Percentiles rank a stretch among this genome's conserved stretches.
Evolutionary conservation across 2,797 vertebrate genomes (phyloP).

Genomic region (Pseudocheirus occidentalis): DNA sequence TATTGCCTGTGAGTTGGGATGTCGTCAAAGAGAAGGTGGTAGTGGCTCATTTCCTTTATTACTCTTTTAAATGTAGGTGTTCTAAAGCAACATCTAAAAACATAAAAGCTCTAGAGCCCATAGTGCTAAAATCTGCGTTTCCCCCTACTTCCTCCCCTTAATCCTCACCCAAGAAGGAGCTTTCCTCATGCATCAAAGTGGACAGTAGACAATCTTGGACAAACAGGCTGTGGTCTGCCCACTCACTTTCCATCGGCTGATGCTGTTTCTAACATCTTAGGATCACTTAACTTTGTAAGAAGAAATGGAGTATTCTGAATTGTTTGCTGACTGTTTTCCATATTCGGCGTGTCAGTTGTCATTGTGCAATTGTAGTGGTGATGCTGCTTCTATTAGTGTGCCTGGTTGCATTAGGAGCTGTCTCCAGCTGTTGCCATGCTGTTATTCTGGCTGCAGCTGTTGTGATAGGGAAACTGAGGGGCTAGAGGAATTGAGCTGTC

Average conservation of each 20-base stretch:
- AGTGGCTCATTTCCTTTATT: conserved; percentile 96
- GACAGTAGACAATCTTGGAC: conserved; percentile 95
- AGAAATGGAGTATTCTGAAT: conserved; percentile 94
- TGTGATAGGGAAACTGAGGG: conserved; percentile 95
- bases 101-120: conserved; percentile 98
- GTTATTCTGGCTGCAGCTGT: conserved; percentile 94
- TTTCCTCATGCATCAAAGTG: conserved; percentile 94
- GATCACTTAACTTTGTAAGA: conserved; percentile 94
- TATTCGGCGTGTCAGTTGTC: conserved; percentile 86
- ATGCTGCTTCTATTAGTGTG: conserved; percentile 91
- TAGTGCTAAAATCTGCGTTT: conserved; percentile 97
- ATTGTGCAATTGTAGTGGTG: conserved; percentile 88
- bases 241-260: conserved; percentile 92
- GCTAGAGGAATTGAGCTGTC: conserved; percentile 94
- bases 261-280: conserved; percentile 94
- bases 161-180: conserved; percentile 94
- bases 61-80: conserved; percentile 95
- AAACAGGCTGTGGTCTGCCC: conserved; percentile 93
- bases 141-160: conserved; percentile 89
- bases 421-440: conserved; percentile 93
- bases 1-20: conserved; percentile 94
- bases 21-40: conserved; percentile 97
- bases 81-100: conserved; percentile 97
- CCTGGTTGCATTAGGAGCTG: conserved; percentile 90
- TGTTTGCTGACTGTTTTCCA: conserved; percentile 90